Evolutionary conservation across 2,888 invertebrate genomes (phyloP), one percentile per base, ranked within the genome.

Genomic region (Aspidapion aeneum): DNA sequence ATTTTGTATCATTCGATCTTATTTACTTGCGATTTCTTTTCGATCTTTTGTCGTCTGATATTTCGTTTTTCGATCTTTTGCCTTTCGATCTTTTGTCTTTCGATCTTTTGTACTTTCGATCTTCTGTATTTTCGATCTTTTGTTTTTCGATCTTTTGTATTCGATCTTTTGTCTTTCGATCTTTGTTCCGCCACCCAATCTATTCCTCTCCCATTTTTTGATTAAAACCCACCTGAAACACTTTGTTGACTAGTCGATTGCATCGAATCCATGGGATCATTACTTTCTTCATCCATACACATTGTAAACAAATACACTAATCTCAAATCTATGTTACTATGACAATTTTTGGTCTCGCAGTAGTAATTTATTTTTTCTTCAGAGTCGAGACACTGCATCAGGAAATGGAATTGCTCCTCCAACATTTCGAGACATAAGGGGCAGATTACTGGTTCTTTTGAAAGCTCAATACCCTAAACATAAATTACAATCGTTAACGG

Each of bases 321-420:
- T 21, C 57, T 55, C 59, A 67, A 35, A 54, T 66, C 60, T 35
- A 67, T 35, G 22, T 64, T 49, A 3, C 57, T 60, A 22, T 62
- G 58, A 35, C 58, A 48, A 5, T 60, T 49, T 55, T 67, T 66
- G 5, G 18, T 64, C 62, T 66, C 67, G 21, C 63, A 65, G 21
- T 66, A 65, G 60, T 58, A 65, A 49, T 62, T 67, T 20, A 67
- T 67, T 62, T 67, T 67, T 35, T 66, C 62, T 55, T 67, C 67
- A 19, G 63, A 64, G 18, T 63, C 65, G 3, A 67, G 57, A 52
- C 67, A 67, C 51, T 67, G 65, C 63, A 67, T 67, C 18, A 66
- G 59, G 60, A 67, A 67, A 22, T 67, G 60, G 54, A 67, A 67
- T n/a, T 64, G 64, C 52, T 67, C 65, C 48, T 67, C 67, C 20